Conservation (phyloP, 2,888 invertebrate species). For the Latheticus oryzae region DNA sequence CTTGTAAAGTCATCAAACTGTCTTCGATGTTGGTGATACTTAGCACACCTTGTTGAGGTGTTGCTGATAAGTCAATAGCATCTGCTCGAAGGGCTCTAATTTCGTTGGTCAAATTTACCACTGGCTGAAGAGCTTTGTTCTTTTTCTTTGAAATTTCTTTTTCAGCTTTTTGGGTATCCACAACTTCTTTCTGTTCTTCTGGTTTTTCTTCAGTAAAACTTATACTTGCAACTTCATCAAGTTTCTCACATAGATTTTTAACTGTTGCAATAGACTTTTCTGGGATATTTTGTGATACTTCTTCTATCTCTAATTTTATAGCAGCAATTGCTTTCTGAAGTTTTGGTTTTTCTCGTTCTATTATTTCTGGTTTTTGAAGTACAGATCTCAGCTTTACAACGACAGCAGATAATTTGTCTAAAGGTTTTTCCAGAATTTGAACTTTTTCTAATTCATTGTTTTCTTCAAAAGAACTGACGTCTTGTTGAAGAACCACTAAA, state of each 20-base stretch:
- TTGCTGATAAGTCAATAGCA: background rate
- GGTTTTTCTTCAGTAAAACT: no score
- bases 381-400: constrained; percentile 29
- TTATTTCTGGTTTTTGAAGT: constrained; percentile 42
- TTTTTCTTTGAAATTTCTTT: constrained; percentile 6
- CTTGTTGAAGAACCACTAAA: background rate
- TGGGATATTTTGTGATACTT: constrained; percentile 13
- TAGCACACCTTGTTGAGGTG: constrained; percentile 16
- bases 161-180: constrained; percentile 30
- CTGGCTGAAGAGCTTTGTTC: constrained; percentile 16
- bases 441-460: no score
- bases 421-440: background rate
- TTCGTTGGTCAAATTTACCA: background rate
- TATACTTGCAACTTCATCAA: no score
- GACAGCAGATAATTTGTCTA: constrained; percentile 37
- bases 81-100: constrained; percentile 1
- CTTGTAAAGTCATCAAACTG: constrained; percentile 18
- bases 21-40: constrained; percentile 27
- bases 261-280: no score
- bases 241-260: no score
- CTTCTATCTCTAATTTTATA: constrained; percentile 40
- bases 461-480: constrained; percentile 9
- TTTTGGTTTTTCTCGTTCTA: constrained; percentile 35
- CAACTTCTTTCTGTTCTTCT: no score
- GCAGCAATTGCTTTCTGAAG: constrained; percentile 40